Evolutionary conservation across 2,797 vertebrate species (phyloP).

Genomic region (Austrolebias charrua): DNA sequence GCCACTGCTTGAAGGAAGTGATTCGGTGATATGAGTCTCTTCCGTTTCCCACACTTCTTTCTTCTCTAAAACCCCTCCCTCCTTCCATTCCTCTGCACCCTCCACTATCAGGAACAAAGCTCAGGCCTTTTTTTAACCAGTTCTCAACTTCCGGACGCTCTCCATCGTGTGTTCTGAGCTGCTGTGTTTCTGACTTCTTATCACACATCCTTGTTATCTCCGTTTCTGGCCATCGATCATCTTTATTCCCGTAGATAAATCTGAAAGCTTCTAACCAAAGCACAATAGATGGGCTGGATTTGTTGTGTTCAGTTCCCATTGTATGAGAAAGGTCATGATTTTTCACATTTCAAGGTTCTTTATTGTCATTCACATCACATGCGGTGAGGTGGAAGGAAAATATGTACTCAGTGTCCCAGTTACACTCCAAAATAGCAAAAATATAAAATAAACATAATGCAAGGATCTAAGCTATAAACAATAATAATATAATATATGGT

Average conservation of each 20-base stretch:
- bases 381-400: too few species aligned
- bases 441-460: too few species aligned
- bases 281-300: slow-evolving; percentile 3
- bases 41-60: slow-evolving; percentile 69
- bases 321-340: neutral
- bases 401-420: too few species aligned
- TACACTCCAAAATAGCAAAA: too few species aligned
- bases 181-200: slow-evolving; percentile 24
- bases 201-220: slow-evolving; percentile 19
- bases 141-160: slow-evolving; percentile 54
- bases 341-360: neutral
- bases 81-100: slow-evolving; percentile 4
- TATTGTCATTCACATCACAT: too few species aligned
- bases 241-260: slow-evolving; percentile 7
- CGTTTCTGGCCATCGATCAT: slow-evolving; percentile 2
- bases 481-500: too few species aligned
- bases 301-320: slow-evolving; percentile 8
- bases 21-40: slow-evolving; percentile 29
- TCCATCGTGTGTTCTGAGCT: slow-evolving; percentile 50
- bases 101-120: slow-evolving; percentile 26
- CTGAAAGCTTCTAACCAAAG: neutral
- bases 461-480: too few species aligned
- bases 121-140: slow-evolving; percentile 54
- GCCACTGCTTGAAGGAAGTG: slow-evolving; percentile 39
- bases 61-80: slow-evolving; percentile 44